Conservation (phyloP, 2,888 invertebrate species). For the Marronus borbonicus region DNA sequence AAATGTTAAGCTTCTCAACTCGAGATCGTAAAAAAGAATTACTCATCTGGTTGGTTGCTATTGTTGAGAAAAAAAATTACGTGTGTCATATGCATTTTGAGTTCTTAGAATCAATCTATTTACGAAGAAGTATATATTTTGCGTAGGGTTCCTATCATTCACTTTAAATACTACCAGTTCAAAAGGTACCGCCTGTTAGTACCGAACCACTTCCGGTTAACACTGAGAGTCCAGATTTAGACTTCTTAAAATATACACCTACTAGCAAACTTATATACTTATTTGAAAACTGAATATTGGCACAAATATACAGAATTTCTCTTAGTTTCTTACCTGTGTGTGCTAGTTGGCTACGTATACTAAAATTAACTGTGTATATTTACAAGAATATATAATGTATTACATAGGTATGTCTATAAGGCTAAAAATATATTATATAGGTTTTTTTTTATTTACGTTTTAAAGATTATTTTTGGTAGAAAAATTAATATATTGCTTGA, state of each 20-base stretch:
- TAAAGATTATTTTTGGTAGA: conserved; percentile 20
- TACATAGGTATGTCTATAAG: conserved; percentile 8
- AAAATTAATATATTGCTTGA: neutral
- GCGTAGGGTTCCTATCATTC: conserved; percentile 8
- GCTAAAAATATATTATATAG: conserved; percentile 20
- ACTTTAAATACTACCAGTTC: conserved; percentile 31
- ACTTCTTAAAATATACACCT: conserved; percentile 34
- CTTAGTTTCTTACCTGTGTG: conserved; percentile 38
- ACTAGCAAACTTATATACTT: conserved; percentile 36
- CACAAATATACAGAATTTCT: conserved; percentile 40
- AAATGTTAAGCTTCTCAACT: neutral
- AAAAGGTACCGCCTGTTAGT: conserved; percentile 39
- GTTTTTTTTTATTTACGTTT: conserved; percentile 15
- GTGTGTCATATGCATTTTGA: conserved; percentile 29
- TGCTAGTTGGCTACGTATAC: conserved; percentile 16
- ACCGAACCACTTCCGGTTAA: conserved; percentile 44
- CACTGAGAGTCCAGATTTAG: conserved; percentile 43
- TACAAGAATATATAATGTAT: conserved; percentile 9
- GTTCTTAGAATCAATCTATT: conserved; percentile 32
- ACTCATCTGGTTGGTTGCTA: conserved; percentile 23
- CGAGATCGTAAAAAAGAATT: conserved; percentile 23
- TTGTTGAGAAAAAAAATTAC: conserved; percentile 34
- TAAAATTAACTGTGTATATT: conserved; percentile 27
- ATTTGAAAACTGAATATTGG: conserved; percentile 42
- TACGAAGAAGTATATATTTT: conserved; percentile 20